These are phyloP conservation scores for Chaetorhynchus papuensis DNA, from an alignment of 2,113 vertebrate species.

Conservation along the genomic window DNA sequence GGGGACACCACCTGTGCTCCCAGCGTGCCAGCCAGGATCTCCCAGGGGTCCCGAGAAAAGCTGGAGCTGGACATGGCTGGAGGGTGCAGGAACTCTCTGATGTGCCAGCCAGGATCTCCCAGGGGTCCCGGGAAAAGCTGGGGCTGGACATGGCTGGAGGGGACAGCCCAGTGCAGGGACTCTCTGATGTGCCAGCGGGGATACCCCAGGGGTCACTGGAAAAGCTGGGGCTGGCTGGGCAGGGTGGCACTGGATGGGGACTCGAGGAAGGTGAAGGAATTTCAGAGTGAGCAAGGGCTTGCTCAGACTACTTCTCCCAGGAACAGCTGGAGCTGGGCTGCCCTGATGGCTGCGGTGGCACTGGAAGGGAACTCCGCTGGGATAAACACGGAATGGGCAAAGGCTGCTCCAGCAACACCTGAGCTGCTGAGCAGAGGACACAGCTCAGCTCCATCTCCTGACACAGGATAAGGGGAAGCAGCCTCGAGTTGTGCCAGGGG, in stretches of 20 bases:
- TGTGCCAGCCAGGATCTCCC: background rate
- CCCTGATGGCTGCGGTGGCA: fast-evolving
- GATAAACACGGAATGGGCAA: fast-evolving
- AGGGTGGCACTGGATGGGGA: fast-evolving
- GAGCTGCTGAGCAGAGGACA: background rate
- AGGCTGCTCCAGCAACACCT: background rate
- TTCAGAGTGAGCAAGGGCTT: background rate
- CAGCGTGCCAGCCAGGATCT: background rate
- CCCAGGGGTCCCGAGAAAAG: background rate
- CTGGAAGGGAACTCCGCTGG: fast-evolving
- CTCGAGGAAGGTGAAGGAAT: background rate
- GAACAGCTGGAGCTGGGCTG: background rate
- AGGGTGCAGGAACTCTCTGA: background rate
- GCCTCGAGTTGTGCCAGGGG: background rate
- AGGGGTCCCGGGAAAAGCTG: background rate
- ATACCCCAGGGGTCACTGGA: background rate
- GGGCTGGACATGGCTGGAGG: background rate
- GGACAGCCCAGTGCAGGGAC: background rate
- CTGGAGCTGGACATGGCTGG: background rate
- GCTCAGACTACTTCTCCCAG: background rate
- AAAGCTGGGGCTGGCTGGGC: background rate
- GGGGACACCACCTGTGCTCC: background rate
- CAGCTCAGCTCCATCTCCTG: background rate
- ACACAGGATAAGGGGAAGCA: background rate
- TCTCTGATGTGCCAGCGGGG: background rate